Conservation (phyloP, 2,888 invertebrate species). For the Cosmorhoe ocellata region DNA sequence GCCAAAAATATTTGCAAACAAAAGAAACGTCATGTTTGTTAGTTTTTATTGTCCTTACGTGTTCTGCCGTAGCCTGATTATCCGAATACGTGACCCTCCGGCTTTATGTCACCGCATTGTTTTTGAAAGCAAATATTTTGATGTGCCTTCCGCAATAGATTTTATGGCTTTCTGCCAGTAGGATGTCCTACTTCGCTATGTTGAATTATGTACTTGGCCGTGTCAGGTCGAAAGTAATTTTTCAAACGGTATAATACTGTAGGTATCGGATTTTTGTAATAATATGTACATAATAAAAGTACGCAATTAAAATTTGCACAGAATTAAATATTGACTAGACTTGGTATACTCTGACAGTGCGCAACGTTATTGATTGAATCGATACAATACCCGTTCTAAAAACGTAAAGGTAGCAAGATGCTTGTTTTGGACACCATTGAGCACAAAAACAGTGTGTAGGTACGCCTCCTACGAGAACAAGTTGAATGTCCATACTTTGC, state of each 20-base stretch:
- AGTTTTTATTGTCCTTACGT: constrained; percentile 53
- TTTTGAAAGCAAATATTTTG: constrained; percentile 60
- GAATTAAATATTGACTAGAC: too few relatives aligned
- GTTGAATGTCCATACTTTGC: constrained; percentile 54
- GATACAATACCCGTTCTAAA: too few relatives aligned
- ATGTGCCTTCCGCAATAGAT: constrained; percentile 39
- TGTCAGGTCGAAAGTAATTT: too few relatives aligned
- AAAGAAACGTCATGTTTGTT: too few relatives aligned
- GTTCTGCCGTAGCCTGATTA: constrained; percentile 59
- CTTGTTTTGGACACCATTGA: constrained; percentile 22
- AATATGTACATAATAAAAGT: too few relatives aligned
- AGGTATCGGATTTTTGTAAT: too few relatives aligned
- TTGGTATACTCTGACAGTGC: too few relatives aligned
- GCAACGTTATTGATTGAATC: too few relatives aligned
- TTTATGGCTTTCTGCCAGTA: constrained; percentile 46
- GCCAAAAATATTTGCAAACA: too few relatives aligned
- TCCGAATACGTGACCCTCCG: constrained; percentile 55
- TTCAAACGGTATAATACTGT: too few relatives aligned
- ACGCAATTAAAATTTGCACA: too few relatives aligned
- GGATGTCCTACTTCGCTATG: constrained; percentile 30
- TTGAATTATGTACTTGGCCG: too few relatives aligned
- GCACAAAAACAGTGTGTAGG: constrained; percentile 53
- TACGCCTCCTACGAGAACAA: constrained; percentile 50
- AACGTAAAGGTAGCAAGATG: constrained; percentile 47
- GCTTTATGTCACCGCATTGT: constrained; percentile 38